Evolutionary conservation across 2,797 vertebrate genomes (phyloP), one percentile per base, ranked within the genome.

Genomic region (Argyrosomus regius): DNA sequence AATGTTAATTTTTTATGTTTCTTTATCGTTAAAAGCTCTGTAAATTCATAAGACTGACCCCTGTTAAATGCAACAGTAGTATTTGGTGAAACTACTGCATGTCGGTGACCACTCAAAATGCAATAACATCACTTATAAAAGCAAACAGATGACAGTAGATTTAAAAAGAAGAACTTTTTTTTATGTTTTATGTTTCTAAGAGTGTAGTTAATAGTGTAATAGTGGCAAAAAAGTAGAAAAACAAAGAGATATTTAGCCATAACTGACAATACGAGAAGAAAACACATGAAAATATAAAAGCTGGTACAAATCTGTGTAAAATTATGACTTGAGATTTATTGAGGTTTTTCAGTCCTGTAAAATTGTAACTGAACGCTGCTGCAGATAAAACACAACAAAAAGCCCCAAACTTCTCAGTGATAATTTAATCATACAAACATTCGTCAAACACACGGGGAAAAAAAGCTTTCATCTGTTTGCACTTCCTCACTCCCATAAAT

Each of bases 341-440:
- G 17, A 18, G 24, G 4, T 65, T 65, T 35, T 71, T 46, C 9
- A 56, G 20, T 12, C 2, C 18, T 28, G 41, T 4, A 69, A 69
- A 69, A 60, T 5, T 49, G 2, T 22, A 22, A 65, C 6, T 50
- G 4, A 26, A 35, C 7, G 4, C 50, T 52, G 17, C 20, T 2
- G 28, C 20, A 88, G 35, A 9, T 39, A 58, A 92, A 92, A 92
- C 89, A 87, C 16, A 56, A 60, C 43, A 79, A 57, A 72, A 45
- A 82, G 31, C 16, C 1, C 56, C 24, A 72, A 8, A 13, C 2
- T 76, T 88, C 93, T 94, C 89, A 93, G 94, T 96, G 96, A 98
- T 98, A 97, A 98, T 98, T 98, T 98, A 98, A 97, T 98, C 96
- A 96, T 97, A 98, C 96, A 97, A 97, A 98, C 96, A 96, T 96